Conservation (phyloP, 2,113 vertebrate species). For the Aspidoscelis tigris region DNA sequence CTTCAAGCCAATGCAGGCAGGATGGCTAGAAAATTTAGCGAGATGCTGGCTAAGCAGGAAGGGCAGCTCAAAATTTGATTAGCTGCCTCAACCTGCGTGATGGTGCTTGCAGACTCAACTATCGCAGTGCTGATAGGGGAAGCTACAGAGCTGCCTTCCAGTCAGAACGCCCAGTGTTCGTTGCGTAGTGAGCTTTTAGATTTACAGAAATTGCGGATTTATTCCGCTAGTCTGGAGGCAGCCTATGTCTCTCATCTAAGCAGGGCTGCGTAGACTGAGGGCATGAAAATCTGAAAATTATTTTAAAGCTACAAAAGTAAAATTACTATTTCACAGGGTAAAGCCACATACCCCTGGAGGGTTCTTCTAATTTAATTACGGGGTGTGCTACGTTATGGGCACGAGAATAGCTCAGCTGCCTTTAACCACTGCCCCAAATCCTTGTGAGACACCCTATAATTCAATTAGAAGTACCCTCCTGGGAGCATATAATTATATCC, state of each 20-base stretch:
- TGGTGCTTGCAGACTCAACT: too few species aligned
- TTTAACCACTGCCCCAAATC: constrained; percentile 54
- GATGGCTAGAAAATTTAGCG: too few species aligned
- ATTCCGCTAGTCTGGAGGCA: too few species aligned
- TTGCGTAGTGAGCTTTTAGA: too few species aligned
- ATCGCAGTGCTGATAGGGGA: too few species aligned
- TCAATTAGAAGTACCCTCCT: constrained; percentile 76
- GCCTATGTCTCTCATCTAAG: accelerated
- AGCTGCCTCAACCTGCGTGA: too few species aligned
- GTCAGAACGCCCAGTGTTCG: too few species aligned
- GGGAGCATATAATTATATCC: constrained; percentile 77
- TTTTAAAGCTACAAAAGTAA: constrained; percentile 3
- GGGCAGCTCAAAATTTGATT: too few species aligned
- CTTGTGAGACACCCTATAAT: constrained; percentile 77
- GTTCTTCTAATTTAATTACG: constrained; percentile 72
- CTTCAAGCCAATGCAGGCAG: too few species aligned
- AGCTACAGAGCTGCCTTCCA: too few species aligned
- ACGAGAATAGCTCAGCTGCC: constrained; percentile 42
- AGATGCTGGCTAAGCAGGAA: too few species aligned
- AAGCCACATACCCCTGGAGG: constrained; percentile 54
- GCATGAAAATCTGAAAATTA: constrained; percentile 2
- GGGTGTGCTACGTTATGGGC: constrained; percentile 68
- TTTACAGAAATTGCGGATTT: too few species aligned
- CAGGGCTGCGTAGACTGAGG: accelerated
- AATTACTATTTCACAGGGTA: constrained; percentile 31